phyloP scores from a whole-genome alignment of 2,113 vertebrate genomes.

The Osmerus eperlanus region DNA sequence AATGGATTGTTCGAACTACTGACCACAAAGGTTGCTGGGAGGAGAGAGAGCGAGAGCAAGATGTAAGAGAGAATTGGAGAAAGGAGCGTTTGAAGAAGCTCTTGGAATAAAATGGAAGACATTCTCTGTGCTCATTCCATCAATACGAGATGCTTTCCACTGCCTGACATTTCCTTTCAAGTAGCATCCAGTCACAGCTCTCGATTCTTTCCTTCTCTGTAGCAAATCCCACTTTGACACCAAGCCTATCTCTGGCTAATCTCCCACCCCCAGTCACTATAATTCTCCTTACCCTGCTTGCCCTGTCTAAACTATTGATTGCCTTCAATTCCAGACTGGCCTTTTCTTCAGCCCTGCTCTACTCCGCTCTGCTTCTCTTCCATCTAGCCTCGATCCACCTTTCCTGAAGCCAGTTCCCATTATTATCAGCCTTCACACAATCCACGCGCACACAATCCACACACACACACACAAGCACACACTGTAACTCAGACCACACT shows the following conservation, averaged over 20 bases:
- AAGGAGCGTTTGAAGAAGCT: background rate
- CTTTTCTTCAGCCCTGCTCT: conserved; percentile 6
- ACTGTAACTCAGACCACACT: background rate
- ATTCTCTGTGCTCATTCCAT: background rate
- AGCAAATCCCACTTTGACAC: conserved; percentile 19
- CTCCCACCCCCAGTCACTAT: conserved; percentile 22
- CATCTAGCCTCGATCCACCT: background rate
- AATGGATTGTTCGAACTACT: no score
- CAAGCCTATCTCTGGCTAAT: conserved; percentile 32
- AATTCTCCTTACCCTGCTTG: conserved; percentile 24
- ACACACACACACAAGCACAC: background rate
- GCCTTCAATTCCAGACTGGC: conserved; percentile 23
- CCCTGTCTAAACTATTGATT: conserved; percentile 24
- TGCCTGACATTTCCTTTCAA: background rate
- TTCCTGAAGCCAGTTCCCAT: background rate
- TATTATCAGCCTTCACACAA: background rate
- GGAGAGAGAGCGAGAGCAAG: background rate
- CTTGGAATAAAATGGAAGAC: background rate
- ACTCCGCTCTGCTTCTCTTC: background rate
- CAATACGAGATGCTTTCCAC: conserved; percentile 1
- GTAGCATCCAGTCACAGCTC: background rate
- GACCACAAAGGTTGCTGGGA: no score
- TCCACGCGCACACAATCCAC: background rate
- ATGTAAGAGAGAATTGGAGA: background rate
- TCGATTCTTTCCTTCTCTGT: background rate